Evolutionary conservation across 1,140 invertebrate genomes (phyloP).

Genomic region (Ptiloglossa arizonensis): DNA sequence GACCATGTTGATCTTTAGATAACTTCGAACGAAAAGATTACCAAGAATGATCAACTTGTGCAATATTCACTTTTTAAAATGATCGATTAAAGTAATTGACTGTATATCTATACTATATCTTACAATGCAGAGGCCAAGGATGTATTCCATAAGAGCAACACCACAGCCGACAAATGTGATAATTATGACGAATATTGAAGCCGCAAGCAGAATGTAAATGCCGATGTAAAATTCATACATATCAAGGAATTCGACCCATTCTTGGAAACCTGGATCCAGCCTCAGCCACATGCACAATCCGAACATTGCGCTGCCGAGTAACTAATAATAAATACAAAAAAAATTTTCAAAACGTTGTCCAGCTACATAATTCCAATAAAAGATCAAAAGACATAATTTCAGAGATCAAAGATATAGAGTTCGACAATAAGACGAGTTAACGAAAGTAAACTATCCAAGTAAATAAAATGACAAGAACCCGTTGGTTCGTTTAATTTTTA

Average conservation of each 20-base stretch:
- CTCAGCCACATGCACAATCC: conserved; percentile 90
- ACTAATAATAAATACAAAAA: conserved; percentile 81
- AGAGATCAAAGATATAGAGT: too few species aligned
- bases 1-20: too few species aligned
- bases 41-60: too few species aligned
- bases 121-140: conserved; percentile 84
- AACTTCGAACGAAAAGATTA: too few species aligned
- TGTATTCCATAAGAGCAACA: conserved; percentile 87
- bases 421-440: too few species aligned
- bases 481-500: too few species aligned
- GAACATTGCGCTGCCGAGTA: conserved; percentile 89
- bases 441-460: too few species aligned
- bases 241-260: conserved; percentile 89
- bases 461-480: too few species aligned
- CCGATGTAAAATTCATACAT: conserved; percentile 91
- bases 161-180: conserved; percentile 89
- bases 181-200: conserved; percentile 87
- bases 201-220: conserved; percentile 89
- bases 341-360: background rate
- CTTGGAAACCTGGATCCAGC: conserved; percentile 89
- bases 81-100: too few species aligned
- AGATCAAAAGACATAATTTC: background rate
- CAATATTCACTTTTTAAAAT: too few species aligned
- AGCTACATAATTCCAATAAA: too few species aligned
- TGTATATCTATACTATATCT: conserved; percentile 72